phyloP scores from a whole-genome alignment of 2,797 vertebrate genomes.

The Squalus acanthias region DNA sequence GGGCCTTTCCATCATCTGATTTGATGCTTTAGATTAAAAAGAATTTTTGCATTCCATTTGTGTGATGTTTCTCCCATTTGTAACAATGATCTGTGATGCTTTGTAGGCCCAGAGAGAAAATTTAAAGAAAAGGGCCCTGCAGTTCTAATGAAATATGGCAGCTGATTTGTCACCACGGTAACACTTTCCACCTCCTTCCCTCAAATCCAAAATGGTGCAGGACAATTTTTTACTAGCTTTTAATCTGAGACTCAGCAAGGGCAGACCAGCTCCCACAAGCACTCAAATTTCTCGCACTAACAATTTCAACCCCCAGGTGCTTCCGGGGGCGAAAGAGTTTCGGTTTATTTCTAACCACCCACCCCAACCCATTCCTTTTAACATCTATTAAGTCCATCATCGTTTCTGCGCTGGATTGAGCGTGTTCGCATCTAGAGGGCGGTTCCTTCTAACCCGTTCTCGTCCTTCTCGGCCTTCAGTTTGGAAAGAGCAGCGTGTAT shows the following conservation, averaged over 20 bases:
- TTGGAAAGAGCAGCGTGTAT: conserved; percentile 71
- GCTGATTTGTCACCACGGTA: neutral
- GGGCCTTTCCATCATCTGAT: neutral
- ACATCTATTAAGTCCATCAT: neutral
- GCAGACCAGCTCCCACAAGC: neutral
- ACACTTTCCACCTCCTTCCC: neutral
- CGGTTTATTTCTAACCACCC: neutral
- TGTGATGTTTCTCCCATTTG: neutral
- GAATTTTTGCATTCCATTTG: neutral
- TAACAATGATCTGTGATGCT: neutral
- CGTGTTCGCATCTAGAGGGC: neutral
- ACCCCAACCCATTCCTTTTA: neutral
- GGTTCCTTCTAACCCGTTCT: conserved; percentile 47
- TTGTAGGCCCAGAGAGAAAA: neutral
- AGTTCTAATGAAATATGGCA: neutral
- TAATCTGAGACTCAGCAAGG: neutral
- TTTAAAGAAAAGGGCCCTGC: neutral
- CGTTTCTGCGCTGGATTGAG: neutral
- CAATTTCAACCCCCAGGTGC: no score
- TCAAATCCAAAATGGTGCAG: neutral
- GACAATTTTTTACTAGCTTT: neutral
- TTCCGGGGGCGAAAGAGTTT: neutral
- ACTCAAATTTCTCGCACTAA: neutral
- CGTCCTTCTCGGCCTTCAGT: conserved; percentile 61
- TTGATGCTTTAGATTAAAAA: neutral